Conservation (phyloP, 1,140 invertebrate species). For the Zophobas atratus region DNA sequence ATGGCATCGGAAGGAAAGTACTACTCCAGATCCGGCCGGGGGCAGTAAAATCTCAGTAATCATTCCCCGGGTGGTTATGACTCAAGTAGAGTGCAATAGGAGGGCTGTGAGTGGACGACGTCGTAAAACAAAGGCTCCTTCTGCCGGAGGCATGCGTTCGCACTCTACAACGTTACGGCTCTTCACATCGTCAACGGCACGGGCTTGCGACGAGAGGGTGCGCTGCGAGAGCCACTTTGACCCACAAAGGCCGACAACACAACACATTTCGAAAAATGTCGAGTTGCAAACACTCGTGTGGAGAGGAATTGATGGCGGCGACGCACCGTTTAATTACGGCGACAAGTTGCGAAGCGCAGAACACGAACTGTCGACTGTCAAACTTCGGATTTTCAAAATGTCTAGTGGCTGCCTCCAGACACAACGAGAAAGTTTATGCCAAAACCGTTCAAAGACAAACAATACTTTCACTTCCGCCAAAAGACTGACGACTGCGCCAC, state of each 20-base stretch:
- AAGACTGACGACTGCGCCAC: too few relatives aligned
- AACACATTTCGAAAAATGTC: constrained; percentile 1
- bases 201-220: constrained; percentile 14
- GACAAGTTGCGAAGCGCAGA: too few relatives aligned
- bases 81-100: constrained; percentile 55
- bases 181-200: constrained; percentile 35
- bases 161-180: constrained; percentile 37
- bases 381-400: too few relatives aligned
- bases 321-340: too few relatives aligned
- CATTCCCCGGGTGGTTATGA: constrained; percentile 57
- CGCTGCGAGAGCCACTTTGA: constrained; percentile 31
- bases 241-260: constrained; percentile 15
- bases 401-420: too few relatives aligned
- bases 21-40: constrained; percentile 27
- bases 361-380: too few relatives aligned
- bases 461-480: too few relatives aligned
- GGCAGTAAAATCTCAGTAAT: constrained; percentile 57
- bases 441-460: too few relatives aligned
- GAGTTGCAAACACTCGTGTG: background rate
- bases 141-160: constrained; percentile 49
- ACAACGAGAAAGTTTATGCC: too few relatives aligned
- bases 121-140: constrained; percentile 56
- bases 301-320: too few relatives aligned
- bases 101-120: constrained; percentile 54
- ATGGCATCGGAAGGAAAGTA: constrained; percentile 35